Base-by-base conservation (phyloP, 2,888 invertebrate species). In the Rhingia campestris region DNA sequence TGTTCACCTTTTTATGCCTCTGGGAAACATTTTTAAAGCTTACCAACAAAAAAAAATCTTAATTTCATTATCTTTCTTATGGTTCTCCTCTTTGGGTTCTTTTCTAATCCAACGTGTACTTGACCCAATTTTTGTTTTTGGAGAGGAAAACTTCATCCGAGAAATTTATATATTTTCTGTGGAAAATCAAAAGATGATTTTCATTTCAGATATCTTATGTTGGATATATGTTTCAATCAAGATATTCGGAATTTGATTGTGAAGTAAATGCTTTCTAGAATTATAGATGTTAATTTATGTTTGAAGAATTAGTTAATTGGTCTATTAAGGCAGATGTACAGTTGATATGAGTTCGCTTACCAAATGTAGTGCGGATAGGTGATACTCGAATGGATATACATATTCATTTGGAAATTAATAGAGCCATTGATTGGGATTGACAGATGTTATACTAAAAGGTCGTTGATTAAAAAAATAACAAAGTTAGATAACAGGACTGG, bases 31-130 rank as follows among this genome's bases (percentile, higher is more conserved):
- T 63, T 37, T 49, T 49, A 6, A 7, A n/a, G 35, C 37, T 39
- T 33, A 22, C 22, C 22, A 22, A 22, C 1, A 2, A 22, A n/a
- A n/a, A n/a, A n/a, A n/a, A 9, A 37, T 30, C 4, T 63, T 39
- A 5, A 49, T 49, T 47, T 49, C 47, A 49, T 63, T 4, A 49
- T 63, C 37, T 43, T 49, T 37, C 32, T 45, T 47, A 10, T 61
- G 1, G 14, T 9, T 61, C 14, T 14, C 12, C 3, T 22, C 22
- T 22, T 45, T 45, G 43, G 43, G 45, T 30, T 12, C 32, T 61
- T 45, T n/a, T 49, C 30, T 49, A 63, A 63, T 63, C 63, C 49
- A 58, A 56, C 41, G 49, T 70, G 69, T 70, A 49, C 69, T 58
- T 70, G 69, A 70, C 69, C 69, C 39, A 70, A 37, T 41, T 22